A percentile compares a stretch with the other conserved stretches of the same genome.
phyloP scores from a whole-genome alignment of 2,113 vertebrate genomes.

The Gorsachius goisagi region DNA sequence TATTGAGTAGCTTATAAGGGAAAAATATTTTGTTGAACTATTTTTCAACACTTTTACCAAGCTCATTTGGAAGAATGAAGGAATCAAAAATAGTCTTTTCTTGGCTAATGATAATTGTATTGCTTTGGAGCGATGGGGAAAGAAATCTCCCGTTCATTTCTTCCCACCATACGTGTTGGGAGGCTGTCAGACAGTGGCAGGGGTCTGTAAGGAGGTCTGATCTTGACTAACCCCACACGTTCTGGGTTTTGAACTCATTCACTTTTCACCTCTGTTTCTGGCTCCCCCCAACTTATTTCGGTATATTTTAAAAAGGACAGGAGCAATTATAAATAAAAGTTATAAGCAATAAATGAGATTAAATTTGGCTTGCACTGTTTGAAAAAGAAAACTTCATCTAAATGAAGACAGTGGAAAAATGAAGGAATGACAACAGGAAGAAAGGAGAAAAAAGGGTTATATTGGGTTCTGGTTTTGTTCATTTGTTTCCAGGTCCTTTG shows the following conservation, averaged over 20 bases:
- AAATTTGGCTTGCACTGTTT: not conserved
- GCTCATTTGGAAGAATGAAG: not conserved
- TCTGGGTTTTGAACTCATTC: not conserved
- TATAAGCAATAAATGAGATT: not conserved
- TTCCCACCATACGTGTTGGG: not conserved
- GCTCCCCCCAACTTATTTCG: not conserved
- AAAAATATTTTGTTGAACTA: not conserved
- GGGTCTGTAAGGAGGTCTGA: not conserved
- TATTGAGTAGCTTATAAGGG: not conserved
- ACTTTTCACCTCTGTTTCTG: not conserved
- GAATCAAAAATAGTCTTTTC: not conserved
- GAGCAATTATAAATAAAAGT: not conserved
- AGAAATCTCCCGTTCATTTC: not conserved
- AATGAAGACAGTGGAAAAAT: not conserved
- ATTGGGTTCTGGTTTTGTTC: not conserved
- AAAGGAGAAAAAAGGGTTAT: not conserved
- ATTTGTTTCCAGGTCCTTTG: not conserved
- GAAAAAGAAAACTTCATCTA: not conserved
- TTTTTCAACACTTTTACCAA: not conserved
- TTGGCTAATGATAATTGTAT: fast-evolving
- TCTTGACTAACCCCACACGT: not conserved
- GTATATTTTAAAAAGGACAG: not conserved
- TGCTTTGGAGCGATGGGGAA: not conserved
- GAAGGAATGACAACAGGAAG: not conserved
- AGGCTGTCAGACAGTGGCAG: not conserved